A percentile compares a stretch with the other conserved stretches of the same genome.
Conservation (phyloP, 2,888 invertebrate genomes). For the Cistogaster globosa region DNA sequence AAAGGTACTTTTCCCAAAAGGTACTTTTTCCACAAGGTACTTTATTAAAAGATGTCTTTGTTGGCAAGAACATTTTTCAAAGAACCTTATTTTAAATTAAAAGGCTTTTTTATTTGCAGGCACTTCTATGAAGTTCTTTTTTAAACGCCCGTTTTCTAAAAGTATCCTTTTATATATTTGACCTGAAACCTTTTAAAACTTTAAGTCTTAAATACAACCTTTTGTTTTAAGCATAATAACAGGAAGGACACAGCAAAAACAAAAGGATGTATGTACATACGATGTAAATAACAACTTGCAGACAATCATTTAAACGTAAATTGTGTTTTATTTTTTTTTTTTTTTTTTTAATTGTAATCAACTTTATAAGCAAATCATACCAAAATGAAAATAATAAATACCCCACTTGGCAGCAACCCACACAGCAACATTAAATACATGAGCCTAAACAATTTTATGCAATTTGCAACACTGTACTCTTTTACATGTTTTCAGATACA, state of each 20-base stretch:
- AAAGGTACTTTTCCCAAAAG: not conserved
- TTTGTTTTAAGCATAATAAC: not conserved
- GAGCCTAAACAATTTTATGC: slow-evolving; percentile 55
- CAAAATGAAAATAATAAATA: slow-evolving; percentile 26
- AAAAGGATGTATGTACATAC: slow-evolving; percentile 50
- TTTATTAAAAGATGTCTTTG: not conserved
- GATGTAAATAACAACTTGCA: slow-evolving; percentile 59
- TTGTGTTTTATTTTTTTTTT: not conserved
- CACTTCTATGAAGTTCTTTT: not conserved
- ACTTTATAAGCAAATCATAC: slow-evolving; percentile 8
- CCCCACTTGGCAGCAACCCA: slow-evolving; percentile 37
- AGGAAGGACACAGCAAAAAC: slow-evolving; percentile 33
- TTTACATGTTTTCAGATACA: not conserved
- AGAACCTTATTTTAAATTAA: not conserved
- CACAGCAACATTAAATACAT: slow-evolving; percentile 20
- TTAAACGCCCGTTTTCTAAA: too few relatives aligned
- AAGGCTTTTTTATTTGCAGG: not conserved
- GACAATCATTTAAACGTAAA: slow-evolving; percentile 56
- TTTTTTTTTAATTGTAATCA: not conserved
- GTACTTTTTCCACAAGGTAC: not conserved
- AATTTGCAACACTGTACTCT: slow-evolving; percentile 40
- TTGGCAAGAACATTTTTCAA: not conserved
- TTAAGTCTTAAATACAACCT: not conserved
- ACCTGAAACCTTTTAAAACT: slow-evolving; percentile 11
- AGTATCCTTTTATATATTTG: too few relatives aligned